Conservation (phyloP, 2,113 vertebrate genomes). For the Antennarius striatus region DNA sequence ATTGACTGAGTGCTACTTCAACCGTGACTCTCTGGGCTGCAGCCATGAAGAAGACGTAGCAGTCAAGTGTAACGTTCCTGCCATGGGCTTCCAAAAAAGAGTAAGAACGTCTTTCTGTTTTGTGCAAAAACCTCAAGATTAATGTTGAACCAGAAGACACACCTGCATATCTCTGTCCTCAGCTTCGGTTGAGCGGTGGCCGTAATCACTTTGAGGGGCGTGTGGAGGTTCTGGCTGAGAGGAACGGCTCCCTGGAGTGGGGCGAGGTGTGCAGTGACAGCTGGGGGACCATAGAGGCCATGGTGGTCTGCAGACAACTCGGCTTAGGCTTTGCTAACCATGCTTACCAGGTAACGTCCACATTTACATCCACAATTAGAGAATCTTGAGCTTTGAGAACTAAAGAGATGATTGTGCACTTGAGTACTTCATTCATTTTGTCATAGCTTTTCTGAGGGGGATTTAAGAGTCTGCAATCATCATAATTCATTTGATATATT, state of each 20-base stretch:
- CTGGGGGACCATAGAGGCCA: conserved; percentile 93
- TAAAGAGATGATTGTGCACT: too few species aligned
- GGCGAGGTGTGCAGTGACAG: conserved; percentile 89
- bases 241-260: conserved; percentile 88
- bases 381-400: too few species aligned
- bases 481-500: too few species aligned
- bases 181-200: conserved; percentile 90
- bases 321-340: conserved; percentile 91
- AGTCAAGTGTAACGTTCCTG: conserved; percentile 89
- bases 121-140: background rate
- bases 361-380: too few species aligned
- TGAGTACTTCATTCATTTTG: too few species aligned
- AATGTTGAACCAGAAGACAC: background rate
- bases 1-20: conserved; percentile 91
- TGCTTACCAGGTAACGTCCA: conserved; percentile 87
- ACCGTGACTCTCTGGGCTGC: conserved; percentile 84
- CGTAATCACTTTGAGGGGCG: conserved; percentile 90
- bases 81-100: conserved; percentile 93
- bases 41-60: conserved; percentile 92
- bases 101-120: conserved; percentile 66
- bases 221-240: conserved; percentile 88
- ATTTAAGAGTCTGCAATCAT: too few species aligned
- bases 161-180: conserved; percentile 9
- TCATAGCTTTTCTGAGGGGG: too few species aligned
- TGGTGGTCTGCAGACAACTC: conserved; percentile 95